Conservation (phyloP, 2,113 vertebrate species). For the Cyanistes caeruleus region DNA sequence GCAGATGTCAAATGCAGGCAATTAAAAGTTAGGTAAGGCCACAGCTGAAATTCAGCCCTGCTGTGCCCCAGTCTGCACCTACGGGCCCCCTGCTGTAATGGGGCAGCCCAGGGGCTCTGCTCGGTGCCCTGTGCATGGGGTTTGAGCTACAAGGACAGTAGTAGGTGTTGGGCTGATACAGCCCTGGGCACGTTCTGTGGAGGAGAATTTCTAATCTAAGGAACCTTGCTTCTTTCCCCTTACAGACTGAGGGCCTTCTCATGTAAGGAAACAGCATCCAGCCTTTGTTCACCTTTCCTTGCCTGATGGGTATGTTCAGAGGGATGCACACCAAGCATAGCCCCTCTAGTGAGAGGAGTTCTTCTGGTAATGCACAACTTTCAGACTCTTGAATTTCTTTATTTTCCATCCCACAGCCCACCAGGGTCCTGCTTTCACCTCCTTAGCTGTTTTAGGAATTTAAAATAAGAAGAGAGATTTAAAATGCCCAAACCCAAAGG, state of each 20-base stretch:
- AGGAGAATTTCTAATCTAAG: background rate
- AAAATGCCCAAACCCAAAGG: background rate
- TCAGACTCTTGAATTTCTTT: background rate
- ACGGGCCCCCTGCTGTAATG: rapidly evolving
- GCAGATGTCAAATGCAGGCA: background rate
- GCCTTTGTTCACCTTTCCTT: background rate
- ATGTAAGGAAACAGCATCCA: background rate
- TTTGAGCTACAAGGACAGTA: background rate
- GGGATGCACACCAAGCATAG: background rate
- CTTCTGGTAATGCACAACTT: background rate
- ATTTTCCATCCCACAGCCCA: background rate
- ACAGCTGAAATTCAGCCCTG: background rate
- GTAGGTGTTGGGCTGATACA: background rate
- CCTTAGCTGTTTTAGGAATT: background rate
- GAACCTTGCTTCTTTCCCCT: background rate
- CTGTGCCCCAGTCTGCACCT: too few relatives aligned
- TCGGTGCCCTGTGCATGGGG: rapidly evolving
- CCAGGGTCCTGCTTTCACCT: background rate
- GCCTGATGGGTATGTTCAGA: background rate
- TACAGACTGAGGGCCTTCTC: background rate
- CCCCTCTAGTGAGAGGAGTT: background rate
- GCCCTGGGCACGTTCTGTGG: background rate
- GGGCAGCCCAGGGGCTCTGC: background rate
- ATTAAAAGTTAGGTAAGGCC: background rate
- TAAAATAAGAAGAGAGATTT: background rate